phyloP scores from a whole-genome alignment of 1,140 invertebrate genomes.

The Bombus sylvicola region DNA sequence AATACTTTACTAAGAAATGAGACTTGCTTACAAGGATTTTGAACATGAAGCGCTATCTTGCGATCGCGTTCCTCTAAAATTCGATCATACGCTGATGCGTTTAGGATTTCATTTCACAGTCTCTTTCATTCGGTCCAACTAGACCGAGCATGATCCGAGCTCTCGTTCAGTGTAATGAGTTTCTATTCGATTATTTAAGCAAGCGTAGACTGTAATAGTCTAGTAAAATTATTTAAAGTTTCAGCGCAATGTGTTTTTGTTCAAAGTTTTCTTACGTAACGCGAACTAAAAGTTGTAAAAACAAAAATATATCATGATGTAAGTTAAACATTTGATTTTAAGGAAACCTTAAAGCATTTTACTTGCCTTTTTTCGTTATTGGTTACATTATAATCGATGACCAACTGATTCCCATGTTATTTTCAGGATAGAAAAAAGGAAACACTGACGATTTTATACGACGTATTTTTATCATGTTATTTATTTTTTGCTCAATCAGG shows the following conservation, averaged over 20 bases:
- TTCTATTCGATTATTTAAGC: not conserved
- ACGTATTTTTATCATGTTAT: conserved; percentile 74
- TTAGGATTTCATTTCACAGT: not conserved
- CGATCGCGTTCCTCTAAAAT: not conserved
- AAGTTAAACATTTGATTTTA: not conserved
- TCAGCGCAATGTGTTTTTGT: not conserved
- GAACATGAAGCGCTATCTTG: not conserved
- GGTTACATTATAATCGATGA: not conserved
- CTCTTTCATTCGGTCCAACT: not conserved
- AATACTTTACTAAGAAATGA: not conserved
- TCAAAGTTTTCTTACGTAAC: conserved; percentile 25
- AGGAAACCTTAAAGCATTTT: not conserved
- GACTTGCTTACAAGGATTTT: not conserved
- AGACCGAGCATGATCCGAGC: not conserved
- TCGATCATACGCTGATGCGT: not conserved
- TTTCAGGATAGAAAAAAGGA: conserved; percentile 60
- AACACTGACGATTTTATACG: conserved; percentile 21
- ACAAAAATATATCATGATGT: conserved; percentile 13
- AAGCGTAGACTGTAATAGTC: not conserved
- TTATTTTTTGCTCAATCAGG: conserved; percentile 62
- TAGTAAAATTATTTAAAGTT: conserved; percentile 15
- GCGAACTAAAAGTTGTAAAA: not conserved
- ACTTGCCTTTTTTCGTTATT: not conserved
- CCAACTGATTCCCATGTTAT: not conserved
- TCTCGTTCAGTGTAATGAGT: not conserved